Conservation (phyloP, 2,113 vertebrate genomes). For the Glaucidium brasilianum region DNA sequence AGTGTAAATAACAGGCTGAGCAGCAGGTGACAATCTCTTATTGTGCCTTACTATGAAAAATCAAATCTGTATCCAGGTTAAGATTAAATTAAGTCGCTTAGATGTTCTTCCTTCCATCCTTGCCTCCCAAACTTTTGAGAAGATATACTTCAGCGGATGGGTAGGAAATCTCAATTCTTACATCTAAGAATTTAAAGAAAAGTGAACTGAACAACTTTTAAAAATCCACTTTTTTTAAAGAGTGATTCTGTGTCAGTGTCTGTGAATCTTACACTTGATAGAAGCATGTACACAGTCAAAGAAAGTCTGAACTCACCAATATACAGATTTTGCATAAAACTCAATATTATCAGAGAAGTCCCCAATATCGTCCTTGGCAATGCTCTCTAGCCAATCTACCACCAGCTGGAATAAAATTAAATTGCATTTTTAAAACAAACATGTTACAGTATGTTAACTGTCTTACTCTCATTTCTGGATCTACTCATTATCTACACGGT, state of each 20-base stretch:
- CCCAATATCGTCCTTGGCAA: conserved; percentile 93
- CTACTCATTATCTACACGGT: accelerated
- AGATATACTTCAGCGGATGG: background rate
- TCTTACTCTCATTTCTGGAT: background rate
- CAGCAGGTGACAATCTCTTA: background rate
- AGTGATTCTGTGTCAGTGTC: background rate
- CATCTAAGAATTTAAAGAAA: background rate
- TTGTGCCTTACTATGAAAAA: background rate
- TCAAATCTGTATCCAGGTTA: background rate
- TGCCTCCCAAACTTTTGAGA: background rate
- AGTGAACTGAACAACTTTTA: background rate
- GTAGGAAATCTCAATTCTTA: background rate
- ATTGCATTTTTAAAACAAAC: background rate
- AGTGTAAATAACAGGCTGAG: background rate
- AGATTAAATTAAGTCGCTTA: background rate
- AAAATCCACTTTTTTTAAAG: background rate
- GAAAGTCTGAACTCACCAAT: conserved; percentile 83
- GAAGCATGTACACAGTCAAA: background rate
- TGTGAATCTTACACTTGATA: background rate
- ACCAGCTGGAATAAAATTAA: conserved; percentile 82
- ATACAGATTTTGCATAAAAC: conserved; percentile 96
- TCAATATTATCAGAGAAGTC: conserved; percentile 98
- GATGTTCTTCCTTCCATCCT: background rate
- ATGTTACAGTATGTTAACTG: background rate
- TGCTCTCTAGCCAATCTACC: conserved; percentile 97